These are phyloP conservation scores for Lepidotrigona ventralis DNA, from an alignment of 1,140 invertebrate species.

Conservation along the genomic window DNA sequence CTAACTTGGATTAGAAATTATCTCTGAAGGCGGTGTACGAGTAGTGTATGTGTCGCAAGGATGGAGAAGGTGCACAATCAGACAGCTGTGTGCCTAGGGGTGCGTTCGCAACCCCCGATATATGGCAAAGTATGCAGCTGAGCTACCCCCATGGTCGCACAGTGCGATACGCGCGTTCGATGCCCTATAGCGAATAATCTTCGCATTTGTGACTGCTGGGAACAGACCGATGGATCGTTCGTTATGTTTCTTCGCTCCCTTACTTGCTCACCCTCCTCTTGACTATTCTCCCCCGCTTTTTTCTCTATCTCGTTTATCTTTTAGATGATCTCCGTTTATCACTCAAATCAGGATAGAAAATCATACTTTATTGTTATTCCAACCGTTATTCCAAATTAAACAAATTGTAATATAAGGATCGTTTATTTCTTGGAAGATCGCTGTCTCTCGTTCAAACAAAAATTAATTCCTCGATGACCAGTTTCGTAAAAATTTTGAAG, in stretches of 20 bases:
- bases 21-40: slow-evolving; percentile 4
- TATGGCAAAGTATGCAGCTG: slow-evolving; percentile 62
- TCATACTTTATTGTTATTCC: not conserved
- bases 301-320: too few relatives aligned
- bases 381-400: not conserved
- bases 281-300: not conserved
- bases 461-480: too few relatives aligned
- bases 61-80: slow-evolving; percentile 53
- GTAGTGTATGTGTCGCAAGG: slow-evolving; percentile 36
- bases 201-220: slow-evolving; percentile 23
- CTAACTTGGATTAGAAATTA: not conserved
- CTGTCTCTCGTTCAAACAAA: too few relatives aligned
- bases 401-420: not conserved
- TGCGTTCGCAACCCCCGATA: slow-evolving; percentile 56
- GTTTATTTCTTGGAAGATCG: too few relatives aligned
- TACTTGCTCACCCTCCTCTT: not conserved
- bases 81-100: slow-evolving; percentile 63
- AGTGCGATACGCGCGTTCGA: slow-evolving; percentile 23
- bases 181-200: slow-evolving; percentile 52
- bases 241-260: not conserved
- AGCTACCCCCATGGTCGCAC: slow-evolving; percentile 57
- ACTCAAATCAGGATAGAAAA: not conserved
- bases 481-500: too few relatives aligned
- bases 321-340: not conserved
- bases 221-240: slow-evolving; percentile 38